Conservation (phyloP, 1,140 invertebrate species). For the Anadara kagoshimensis region DNA sequence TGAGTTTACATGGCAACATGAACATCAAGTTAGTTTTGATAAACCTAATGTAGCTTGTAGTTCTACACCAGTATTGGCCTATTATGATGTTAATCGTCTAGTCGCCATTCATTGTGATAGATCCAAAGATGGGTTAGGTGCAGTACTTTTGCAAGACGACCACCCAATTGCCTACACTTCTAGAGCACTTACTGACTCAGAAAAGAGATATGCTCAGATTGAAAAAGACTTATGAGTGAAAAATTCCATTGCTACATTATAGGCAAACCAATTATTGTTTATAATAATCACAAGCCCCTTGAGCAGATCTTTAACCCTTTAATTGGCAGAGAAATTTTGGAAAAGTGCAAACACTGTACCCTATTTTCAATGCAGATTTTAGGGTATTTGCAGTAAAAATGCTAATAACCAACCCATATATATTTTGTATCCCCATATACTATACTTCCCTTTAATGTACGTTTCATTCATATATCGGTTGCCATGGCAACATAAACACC, state of each 20-base stretch:
- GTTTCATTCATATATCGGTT: no score
- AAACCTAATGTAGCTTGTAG: conserved; percentile 31
- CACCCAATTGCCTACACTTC: conserved; percentile 72
- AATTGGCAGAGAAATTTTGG: no score
- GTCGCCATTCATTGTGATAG: conserved; percentile 32
- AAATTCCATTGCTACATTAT: conserved; percentile 12
- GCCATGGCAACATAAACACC: no score
- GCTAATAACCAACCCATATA: no score
- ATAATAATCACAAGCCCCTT: conserved; percentile 61
- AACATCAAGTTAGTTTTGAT: conserved; percentile 34
- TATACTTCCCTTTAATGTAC: no score
- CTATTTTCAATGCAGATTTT: no score
- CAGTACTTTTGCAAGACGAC: conserved; percentile 50
- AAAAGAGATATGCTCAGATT: conserved; percentile 73
- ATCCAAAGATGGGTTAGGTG: conserved; percentile 28
- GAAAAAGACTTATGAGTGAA: conserved; percentile 72
- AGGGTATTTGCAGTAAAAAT: no score
- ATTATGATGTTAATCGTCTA: conserved; percentile 22
- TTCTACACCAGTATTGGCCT: conserved; percentile 23
- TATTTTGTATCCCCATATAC: no score
- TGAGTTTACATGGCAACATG: conserved; percentile 32
- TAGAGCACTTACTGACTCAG: conserved; percentile 68
- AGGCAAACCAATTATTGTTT: conserved; percentile 6
- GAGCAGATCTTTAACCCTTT: conserved; percentile 67
- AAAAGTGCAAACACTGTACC: no score